Conservation (phyloP, 1,140 invertebrate species). For the Bombus soroeensis region DNA sequence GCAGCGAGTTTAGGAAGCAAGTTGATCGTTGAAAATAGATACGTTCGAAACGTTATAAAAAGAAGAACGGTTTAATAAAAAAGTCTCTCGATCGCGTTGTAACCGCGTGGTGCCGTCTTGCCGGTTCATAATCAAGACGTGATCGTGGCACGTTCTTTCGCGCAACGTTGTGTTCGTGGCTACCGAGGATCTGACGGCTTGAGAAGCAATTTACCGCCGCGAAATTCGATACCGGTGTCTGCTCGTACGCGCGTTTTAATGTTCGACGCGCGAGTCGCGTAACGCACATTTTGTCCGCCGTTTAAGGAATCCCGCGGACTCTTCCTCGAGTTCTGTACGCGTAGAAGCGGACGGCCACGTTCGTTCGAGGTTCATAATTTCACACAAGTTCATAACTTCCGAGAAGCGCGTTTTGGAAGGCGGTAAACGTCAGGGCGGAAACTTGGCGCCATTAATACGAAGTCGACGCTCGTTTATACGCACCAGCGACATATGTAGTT, state of each 20-base stretch:
- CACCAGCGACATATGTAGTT: constrained; percentile 41
- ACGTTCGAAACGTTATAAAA: not conserved
- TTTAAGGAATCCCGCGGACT: not conserved
- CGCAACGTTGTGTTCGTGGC: too few species aligned
- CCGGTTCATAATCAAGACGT: constrained; percentile 6
- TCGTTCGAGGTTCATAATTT: constrained; percentile 55
- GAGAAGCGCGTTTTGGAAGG: constrained; percentile 46
- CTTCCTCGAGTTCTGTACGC: not conserved
- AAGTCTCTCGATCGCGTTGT: not conserved
- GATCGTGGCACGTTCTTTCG: not conserved
- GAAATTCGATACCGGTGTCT: constrained; percentile 33
- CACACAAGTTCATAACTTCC: constrained; percentile 60
- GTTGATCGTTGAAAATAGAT: too few species aligned
- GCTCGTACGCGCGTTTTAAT: not conserved
- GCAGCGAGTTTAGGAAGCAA: too few species aligned
- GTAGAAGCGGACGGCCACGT: constrained; percentile 7
- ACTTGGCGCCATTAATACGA: constrained; percentile 54
- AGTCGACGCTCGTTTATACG: constrained; percentile 56
- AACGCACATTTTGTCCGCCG: not conserved
- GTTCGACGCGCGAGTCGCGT: not conserved
- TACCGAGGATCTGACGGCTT: constrained; percentile 1
- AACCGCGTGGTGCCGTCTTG: not conserved
- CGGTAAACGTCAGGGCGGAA: constrained; percentile 58
- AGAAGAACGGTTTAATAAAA: not conserved
- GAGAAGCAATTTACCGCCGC: constrained; percentile 51